These are phyloP conservation scores for Mus spretus DNA, from an alignment of 2,797 vertebrate species.

Conservation along the genomic window DNA sequence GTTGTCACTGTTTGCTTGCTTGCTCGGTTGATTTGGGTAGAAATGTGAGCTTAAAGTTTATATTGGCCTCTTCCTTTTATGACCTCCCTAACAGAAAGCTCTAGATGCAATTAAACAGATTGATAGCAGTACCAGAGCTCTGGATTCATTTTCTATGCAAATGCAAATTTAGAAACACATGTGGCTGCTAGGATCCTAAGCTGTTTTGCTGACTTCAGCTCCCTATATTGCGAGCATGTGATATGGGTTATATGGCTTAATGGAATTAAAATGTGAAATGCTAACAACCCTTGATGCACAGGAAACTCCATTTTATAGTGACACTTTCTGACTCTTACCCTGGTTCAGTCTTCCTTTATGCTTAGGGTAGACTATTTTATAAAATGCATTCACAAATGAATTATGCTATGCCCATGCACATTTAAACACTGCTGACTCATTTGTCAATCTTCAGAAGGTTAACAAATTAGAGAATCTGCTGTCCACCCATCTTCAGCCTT, in stretches of 20 bases:
- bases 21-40: background rate
- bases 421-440: background rate
- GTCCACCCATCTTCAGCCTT: background rate
- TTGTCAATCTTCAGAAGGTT: background rate
- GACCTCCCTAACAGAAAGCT: background rate
- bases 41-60: constrained; percentile 20
- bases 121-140: background rate
- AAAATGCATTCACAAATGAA: background rate
- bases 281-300: rapidly evolving
- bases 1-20: background rate
- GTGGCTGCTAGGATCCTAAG: background rate
- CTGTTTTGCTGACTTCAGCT: background rate
- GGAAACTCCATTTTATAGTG: background rate
- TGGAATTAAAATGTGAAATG: background rate
- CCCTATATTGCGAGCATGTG: background rate
- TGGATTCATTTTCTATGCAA: background rate
- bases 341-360: background rate
- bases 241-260: background rate
- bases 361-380: background rate
- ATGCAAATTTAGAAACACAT: background rate
- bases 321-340: background rate
- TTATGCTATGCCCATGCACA: background rate
- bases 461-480: background rate
- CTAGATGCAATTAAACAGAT: background rate
- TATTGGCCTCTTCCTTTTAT: background rate